Base-by-base conservation (phyloP, 2,888 invertebrate species). In the Cosmia pyralina region DNA sequence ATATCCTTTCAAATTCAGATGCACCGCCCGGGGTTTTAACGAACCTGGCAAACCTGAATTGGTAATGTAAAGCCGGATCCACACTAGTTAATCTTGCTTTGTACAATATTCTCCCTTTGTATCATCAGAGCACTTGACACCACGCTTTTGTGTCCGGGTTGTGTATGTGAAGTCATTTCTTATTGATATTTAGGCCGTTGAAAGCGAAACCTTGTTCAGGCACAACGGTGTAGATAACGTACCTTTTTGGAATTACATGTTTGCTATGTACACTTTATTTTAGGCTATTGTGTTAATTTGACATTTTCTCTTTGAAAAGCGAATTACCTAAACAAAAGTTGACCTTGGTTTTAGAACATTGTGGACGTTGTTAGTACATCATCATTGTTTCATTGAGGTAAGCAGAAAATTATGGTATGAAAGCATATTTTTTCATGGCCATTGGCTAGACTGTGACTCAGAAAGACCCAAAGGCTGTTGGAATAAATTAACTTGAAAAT, bases 31-130 rank as follows among this genome's bases (percentile, higher is more conserved):
- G 68, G 69, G 44, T 79, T 81, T 77, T 83, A 85, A 81, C 81
- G 81, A 81, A 71, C 67, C 53, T 73, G 64, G 17, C 63, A 77
- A 64, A 79, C 50, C 75, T 77, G 79, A 81, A 81, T 79, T 73
- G 76, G 57, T 85, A 83, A 83, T 82, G 74, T 84, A 82, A 87
- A 86, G 86, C 77, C 41, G 79, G 82, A 80, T 82, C 58, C 63
- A 79, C 79, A 86, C 86, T 87, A 87, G 83, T 87, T 85, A 85
- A 85, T 85, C 84, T 84, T 73, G 75, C 82, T 87, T 87, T 85
- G 81, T 80, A 79, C 85, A 67, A 62, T 74, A 82, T 74, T 71
- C 68, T 79, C 76, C 79, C 84, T 87, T 85, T 85, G 87, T 87
- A 67, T 82, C 81, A 85, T 82, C 86, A 77, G 66, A 77, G 70